A percentile compares a stretch with the other conserved stretches of the same genome.
Evolutionary conservation across 2,888 invertebrate genomes (phyloP).

Genomic region (Amiota minor): DNA sequence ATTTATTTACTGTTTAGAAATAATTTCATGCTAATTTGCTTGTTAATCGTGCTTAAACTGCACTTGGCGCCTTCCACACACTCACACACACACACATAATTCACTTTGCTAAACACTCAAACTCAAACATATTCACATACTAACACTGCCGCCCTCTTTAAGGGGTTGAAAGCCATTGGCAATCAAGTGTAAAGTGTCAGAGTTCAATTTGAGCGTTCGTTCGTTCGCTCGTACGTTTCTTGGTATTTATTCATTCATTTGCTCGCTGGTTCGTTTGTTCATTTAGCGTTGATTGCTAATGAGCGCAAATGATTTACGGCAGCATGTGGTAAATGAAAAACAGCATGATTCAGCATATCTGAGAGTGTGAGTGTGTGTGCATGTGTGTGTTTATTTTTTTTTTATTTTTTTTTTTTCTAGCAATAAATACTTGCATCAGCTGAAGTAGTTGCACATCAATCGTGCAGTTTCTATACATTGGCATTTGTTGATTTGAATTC

Average conservation of each 20-base stretch:
- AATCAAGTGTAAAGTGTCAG: slow-evolving; percentile 63
- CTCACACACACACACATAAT: not conserved
- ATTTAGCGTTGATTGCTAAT: slow-evolving; percentile 63
- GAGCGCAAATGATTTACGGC: slow-evolving; percentile 63
- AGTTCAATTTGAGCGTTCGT: slow-evolving; percentile 11
- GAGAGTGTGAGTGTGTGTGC: not conserved
- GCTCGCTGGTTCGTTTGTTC: not conserved
- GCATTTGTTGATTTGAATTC: not conserved
- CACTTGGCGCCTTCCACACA: slow-evolving; percentile 23
- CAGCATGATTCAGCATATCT: not conserved
- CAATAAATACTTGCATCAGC: not conserved
- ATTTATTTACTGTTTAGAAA: slow-evolving; percentile 64
- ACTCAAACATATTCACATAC: too few relatives aligned
- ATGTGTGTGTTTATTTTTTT: slow-evolving; percentile 36
- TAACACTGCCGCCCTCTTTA: slow-evolving; percentile 36
- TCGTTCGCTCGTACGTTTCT: slow-evolving; percentile 24
- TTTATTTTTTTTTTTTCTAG: too few relatives aligned
- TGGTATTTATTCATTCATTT: slow-evolving; percentile 40
- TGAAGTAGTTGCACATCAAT: slow-evolving; percentile 1
- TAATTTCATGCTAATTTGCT: slow-evolving; percentile 65
- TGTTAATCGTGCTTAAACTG: slow-evolving; percentile 57
- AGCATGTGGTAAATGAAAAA: slow-evolving; percentile 22
- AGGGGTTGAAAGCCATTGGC: slow-evolving; percentile 43
- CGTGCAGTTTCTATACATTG: not conserved
- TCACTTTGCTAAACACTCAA: not conserved